Evolutionary conservation across 92 coral and sea anemone genomes (phyloP).

Genomic region (Ricordea florida): DNA sequence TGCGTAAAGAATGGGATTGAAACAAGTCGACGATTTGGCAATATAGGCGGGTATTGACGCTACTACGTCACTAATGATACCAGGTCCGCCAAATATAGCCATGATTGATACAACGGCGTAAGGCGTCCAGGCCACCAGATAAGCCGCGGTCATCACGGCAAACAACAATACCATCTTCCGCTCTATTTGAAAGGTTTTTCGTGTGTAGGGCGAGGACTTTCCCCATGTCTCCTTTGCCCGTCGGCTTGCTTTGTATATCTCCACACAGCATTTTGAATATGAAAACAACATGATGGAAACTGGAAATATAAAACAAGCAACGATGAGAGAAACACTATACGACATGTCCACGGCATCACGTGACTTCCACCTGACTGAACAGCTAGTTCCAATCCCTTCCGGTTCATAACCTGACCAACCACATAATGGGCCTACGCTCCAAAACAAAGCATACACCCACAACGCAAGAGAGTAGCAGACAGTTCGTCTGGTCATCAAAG

Average conservation of each 20-base stretch:
- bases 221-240: constrained; percentile 40
- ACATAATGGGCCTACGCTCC: constrained; percentile 29
- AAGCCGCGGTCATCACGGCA: constrained; percentile 28
- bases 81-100: constrained; percentile 18
- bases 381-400: constrained; percentile 43
- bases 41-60: constrained; percentile 36
- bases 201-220: constrained; percentile 17
- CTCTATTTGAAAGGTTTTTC: constrained; percentile 8
- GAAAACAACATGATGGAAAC: constrained; percentile 8
- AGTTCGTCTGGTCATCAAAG: constrained; percentile 11
- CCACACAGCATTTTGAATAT: constrained; percentile 15
- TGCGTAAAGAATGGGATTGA: constrained; percentile 33
- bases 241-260: neutral
- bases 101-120: constrained; percentile 36
- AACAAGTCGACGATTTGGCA: constrained; percentile 32
- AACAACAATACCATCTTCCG: constrained; percentile 23
- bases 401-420: constrained; percentile 42
- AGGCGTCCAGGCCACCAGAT: constrained; percentile 48
- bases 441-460: constrained; percentile 45
- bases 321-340: constrained; percentile 8
- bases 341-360: constrained; percentile 4
- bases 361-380: constrained; percentile 46
- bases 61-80: constrained; percentile 6
- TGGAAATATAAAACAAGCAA: constrained; percentile 31
- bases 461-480: neutral